Evolutionary conservation across 2,888 invertebrate species (phyloP).

Genomic region (Napeogenes sylphis): DNA sequence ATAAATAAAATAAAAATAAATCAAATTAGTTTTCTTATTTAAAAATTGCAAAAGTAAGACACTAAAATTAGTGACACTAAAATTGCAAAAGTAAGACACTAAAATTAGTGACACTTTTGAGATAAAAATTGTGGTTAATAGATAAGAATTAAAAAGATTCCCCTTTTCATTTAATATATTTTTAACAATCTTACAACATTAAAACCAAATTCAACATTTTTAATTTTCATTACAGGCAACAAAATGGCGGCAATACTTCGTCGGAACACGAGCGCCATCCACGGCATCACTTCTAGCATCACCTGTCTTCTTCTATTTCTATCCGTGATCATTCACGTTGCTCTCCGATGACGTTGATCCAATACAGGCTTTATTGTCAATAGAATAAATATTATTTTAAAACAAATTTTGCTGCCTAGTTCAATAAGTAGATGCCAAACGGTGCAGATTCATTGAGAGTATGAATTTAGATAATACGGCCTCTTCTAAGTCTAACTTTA

Average conservation of each 20-base stretch:
- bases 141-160: too few species aligned
- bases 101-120: too few species aligned
- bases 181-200: too few species aligned
- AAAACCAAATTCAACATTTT: not conserved
- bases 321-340: conserved; percentile 59
- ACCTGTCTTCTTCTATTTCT: conserved; percentile 63
- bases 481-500: not conserved
- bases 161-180: too few species aligned
- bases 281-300: conserved; percentile 67
- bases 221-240: conserved; percentile 52
- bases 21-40: too few species aligned
- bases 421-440: conserved; percentile 24
- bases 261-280: conserved; percentile 70
- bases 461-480: conserved; percentile 9
- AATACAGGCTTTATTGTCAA: conserved; percentile 19
- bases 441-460: conserved; percentile 8
- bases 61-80: too few species aligned
- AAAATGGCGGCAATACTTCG: conserved; percentile 74
- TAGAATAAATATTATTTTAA: conserved; percentile 26
- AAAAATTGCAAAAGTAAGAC: too few species aligned
- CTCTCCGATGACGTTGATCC: conserved; percentile 68
- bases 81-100: too few species aligned
- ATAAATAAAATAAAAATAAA: too few species aligned
- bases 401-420: conserved; percentile 28
- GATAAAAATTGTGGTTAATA: too few species aligned